These are phyloP conservation scores for Cephus pygmeus DNA, from an alignment of 2,888 invertebrate genomes.

Conservation along the genomic window DNA sequence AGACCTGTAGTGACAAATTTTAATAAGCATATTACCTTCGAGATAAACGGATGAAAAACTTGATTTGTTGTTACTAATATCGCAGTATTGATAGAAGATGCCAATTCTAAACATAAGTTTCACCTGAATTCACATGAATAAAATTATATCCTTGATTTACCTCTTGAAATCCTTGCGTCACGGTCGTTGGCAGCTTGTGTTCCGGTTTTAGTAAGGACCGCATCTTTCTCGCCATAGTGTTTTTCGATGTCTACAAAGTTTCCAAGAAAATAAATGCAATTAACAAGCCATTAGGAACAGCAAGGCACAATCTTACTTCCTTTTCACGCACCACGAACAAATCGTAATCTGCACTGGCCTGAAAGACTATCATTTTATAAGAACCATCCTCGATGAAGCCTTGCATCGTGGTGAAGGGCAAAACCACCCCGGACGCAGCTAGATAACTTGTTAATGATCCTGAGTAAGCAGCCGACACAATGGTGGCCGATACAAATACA, in stretches of 20 bases:
- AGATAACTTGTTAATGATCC: conserved; percentile 50
- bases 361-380: conserved; percentile 44
- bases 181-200: conserved; percentile 35
- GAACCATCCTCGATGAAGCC: conserved; percentile 45
- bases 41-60: too few species aligned
- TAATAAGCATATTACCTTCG: not conserved
- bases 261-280: too few species aligned
- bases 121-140: too few species aligned
- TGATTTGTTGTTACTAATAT: too few species aligned
- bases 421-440: conserved; percentile 29
- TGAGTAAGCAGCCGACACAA: conserved; percentile 49
- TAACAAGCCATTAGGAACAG: too few species aligned
- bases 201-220: conserved; percentile 31
- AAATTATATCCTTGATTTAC: conserved; percentile 24
- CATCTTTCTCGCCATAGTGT: conserved; percentile 32
- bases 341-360: conserved; percentile 45
- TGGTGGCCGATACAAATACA: conserved; percentile 45
- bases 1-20: conserved; percentile 35
- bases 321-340: conserved; percentile 35
- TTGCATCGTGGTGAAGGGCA: conserved; percentile 50
- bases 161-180: conserved; percentile 38
- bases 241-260: conserved; percentile 29
- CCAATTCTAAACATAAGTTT: too few species aligned
- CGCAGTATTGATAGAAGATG: too few species aligned
- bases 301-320: too few species aligned